phyloP scores from a whole-genome alignment of 1,140 invertebrate genomes.

The Scaptomyza graminum region DNA sequence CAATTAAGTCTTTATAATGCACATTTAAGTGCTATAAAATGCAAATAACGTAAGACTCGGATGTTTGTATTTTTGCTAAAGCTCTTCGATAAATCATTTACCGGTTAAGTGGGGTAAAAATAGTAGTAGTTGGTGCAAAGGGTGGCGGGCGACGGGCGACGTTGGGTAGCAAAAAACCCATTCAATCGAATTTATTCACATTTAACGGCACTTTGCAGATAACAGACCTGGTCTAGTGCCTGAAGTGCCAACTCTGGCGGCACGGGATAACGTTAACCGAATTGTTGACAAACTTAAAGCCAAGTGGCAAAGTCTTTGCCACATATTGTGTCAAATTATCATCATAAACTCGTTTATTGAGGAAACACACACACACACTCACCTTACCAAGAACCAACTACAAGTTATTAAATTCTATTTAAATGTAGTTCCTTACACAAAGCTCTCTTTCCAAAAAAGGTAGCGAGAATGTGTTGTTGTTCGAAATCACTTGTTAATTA shows the following conservation, averaged over 20 bases:
- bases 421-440: constrained; percentile 26
- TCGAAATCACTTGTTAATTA: constrained; percentile 58
- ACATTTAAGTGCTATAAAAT: constrained; percentile 40
- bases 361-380: not conserved
- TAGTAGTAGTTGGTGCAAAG: too few relatives aligned
- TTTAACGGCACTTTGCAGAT: constrained; percentile 1
- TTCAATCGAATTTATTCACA: constrained; percentile 6
- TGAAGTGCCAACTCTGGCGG: not conserved
- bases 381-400: constrained; percentile 20
- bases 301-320: constrained; percentile 26
- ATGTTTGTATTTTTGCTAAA: constrained; percentile 15
- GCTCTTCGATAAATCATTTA: constrained; percentile 20
- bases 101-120: not conserved
- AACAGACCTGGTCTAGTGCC: not conserved
- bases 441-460: not conserved
- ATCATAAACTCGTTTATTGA: constrained; percentile 50
- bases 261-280: not conserved
- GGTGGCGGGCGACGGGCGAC: too few relatives aligned
- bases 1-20: constrained; percentile 37
- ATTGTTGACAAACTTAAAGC: constrained; percentile 27
- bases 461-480: constrained; percentile 18
- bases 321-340: constrained; percentile 51
- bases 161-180: not conserved
- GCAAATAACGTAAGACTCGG: constrained; percentile 13
- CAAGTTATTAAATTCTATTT: constrained; percentile 52